These are phyloP conservation scores for Pandemis heparana DNA, from an alignment of 2,888 invertebrate genomes.

Conservation along the genomic window DNA sequence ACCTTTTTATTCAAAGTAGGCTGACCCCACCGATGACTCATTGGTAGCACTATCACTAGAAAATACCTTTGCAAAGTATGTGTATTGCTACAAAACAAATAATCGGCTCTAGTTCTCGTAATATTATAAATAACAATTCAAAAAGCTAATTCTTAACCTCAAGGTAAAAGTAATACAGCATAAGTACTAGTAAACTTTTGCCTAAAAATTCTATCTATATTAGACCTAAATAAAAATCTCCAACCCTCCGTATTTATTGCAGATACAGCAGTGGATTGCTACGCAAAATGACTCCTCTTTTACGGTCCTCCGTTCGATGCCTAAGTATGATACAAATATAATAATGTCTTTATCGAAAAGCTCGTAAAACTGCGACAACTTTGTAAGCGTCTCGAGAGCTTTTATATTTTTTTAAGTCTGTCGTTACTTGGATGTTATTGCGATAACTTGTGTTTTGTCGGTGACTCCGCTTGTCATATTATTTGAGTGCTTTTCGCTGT, in stretches of 20 bases:
- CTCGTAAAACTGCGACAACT: slow-evolving; percentile 51
- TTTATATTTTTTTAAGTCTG: slow-evolving; percentile 41
- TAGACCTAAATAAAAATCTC: neutral
- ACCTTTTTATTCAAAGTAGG: too few relatives aligned
- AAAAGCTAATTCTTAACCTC: too few relatives aligned
- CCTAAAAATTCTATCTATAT: neutral
- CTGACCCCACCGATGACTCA: too few relatives aligned
- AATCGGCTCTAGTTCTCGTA: too few relatives aligned
- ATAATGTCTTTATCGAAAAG: slow-evolving; percentile 52
- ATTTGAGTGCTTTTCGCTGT: slow-evolving; percentile 23
- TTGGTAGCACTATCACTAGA: too few relatives aligned
- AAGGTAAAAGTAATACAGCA: too few relatives aligned
- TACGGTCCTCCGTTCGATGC: slow-evolving; percentile 47
- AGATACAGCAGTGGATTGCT: slow-evolving; percentile 43
- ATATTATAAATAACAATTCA: too few relatives aligned
- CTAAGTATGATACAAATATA: slow-evolving; percentile 46
- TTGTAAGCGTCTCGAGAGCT: slow-evolving; percentile 44
- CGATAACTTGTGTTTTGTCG: slow-evolving; percentile 26
- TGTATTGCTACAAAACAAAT: too few relatives aligned
- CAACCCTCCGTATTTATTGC: neutral
- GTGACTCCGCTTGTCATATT: slow-evolving; percentile 9
- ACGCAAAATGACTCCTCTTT: slow-evolving; percentile 48
- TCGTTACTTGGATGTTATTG: slow-evolving; percentile 32
- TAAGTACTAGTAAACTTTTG: too few relatives aligned
- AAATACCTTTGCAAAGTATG: too few relatives aligned